phyloP scores from a whole-genome alignment of 1,140 invertebrate species.

The Philotrypesis tridentata region DNA sequence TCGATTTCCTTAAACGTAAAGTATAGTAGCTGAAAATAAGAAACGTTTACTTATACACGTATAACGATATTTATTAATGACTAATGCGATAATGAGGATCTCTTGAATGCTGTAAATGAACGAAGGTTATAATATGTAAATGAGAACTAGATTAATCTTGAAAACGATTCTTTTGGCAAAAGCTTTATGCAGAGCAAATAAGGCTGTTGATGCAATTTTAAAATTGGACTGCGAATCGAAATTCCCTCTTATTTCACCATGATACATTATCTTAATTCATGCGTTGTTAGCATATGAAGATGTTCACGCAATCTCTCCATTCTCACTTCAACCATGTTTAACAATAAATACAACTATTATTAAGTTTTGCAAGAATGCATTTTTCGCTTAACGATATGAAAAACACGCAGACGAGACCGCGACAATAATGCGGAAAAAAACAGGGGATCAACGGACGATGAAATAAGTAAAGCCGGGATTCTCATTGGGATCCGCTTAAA shows the following conservation, averaged over 20 bases:
- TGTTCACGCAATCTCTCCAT: neutral
- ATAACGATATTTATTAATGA: too few species aligned
- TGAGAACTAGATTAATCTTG: too few species aligned
- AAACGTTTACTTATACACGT: neutral
- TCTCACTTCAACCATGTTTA: slow-evolving; percentile 14
- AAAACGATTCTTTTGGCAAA: too few species aligned
- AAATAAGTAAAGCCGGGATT: slow-evolving; percentile 35
- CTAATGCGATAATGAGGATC: too few species aligned
- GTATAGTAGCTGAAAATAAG: slow-evolving; percentile 9
- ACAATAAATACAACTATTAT: slow-evolving; percentile 13
- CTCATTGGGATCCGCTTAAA: slow-evolving; percentile 8
- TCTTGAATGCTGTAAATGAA: too few species aligned
- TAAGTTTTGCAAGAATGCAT: slow-evolving; percentile 10
- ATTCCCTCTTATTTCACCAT: neutral
- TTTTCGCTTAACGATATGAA: slow-evolving; percentile 34
- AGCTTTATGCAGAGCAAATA: too few species aligned
- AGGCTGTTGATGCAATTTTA: too few species aligned
- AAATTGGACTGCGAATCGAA: too few species aligned
- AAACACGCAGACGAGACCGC: slow-evolving; percentile 17
- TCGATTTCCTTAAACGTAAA: neutral
- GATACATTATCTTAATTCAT: neutral
- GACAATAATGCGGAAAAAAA: slow-evolving; percentile 19
- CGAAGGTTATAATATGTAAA: too few species aligned
- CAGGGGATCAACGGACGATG: slow-evolving; percentile 29
- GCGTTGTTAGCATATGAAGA: too few species aligned